Percentiles rank a stretch among this genome's conserved stretches.
These are phyloP conservation scores for Euschistus heros DNA, from an alignment of 1,140 invertebrate genomes.

Conservation along the genomic window DNA sequence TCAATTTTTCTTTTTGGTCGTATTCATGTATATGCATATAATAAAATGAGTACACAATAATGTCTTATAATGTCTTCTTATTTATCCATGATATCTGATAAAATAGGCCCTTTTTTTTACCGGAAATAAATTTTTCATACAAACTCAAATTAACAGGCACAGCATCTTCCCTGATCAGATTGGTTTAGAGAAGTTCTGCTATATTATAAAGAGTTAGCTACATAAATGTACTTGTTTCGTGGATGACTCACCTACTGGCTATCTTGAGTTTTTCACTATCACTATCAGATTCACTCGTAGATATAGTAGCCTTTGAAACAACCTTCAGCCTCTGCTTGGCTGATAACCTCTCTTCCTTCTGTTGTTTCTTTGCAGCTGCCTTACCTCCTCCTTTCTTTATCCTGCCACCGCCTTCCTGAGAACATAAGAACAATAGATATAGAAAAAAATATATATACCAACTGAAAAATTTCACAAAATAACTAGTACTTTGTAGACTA, in stretches of 20 bases:
- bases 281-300: conserved; percentile 84
- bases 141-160: not conserved
- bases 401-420: no score
- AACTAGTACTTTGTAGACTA: no score
- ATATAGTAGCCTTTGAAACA: conserved; percentile 90
- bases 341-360: conserved; percentile 38
- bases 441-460: no score
- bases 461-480: no score
- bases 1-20: no score
- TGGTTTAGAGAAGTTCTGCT: not conserved
- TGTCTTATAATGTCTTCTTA: conserved; percentile 13
- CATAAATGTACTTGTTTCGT: not conserved
- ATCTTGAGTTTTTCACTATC: conserved; percentile 54
- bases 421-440: no score
- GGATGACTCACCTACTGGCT: conserved; percentile 41
- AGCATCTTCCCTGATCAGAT: not conserved
- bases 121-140: conserved; percentile 3
- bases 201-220: conserved; percentile 6
- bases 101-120: not conserved
- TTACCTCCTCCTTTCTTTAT: conserved; percentile 36
- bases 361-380: conserved; percentile 27
- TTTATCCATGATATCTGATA: conserved; percentile 17
- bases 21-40: no score
- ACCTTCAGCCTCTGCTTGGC: conserved; percentile 77
- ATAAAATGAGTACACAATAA: no score